Percentiles rank a stretch among this genome's conserved stretches.
phyloP scores from a whole-genome alignment of 2,888 invertebrate genomes.

The Escarpia spicata region DNA sequence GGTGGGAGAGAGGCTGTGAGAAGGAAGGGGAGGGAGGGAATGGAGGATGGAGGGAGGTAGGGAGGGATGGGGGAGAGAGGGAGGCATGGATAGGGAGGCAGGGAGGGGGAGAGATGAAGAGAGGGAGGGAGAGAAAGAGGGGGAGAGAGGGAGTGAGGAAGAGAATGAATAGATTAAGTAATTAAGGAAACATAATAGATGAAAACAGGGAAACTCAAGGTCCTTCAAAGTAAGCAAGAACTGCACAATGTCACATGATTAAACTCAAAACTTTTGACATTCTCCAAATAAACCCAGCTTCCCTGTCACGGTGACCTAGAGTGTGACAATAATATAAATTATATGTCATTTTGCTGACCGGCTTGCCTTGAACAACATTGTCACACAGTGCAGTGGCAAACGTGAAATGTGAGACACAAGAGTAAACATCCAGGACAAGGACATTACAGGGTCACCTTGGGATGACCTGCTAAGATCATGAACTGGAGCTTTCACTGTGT shows the following conservation, averaged over 20 bases:
- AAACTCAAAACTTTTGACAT: neutral
- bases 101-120: no score
- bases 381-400: neutral
- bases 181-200: neutral
- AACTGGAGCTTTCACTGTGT: neutral
- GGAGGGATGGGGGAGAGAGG: no score
- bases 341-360: no score
- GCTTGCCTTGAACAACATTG: no score
- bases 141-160: neutral
- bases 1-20: no score
- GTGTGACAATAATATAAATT: neutral
- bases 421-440: neutral
- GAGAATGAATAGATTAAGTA: neutral
- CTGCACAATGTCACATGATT: no score
- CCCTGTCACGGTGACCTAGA: neutral
- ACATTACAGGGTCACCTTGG: neutral
- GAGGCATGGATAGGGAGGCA: no score
- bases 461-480: neutral
- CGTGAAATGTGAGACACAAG: neutral
- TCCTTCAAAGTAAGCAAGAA: no score
- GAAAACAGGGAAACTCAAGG: neutral
- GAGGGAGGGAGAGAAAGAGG: neutral
- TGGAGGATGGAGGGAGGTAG: no score
- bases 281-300: neutral
- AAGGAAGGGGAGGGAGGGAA: no score